phyloP scores from a whole-genome alignment of 2,797 vertebrate genomes.

The Acestrorhynchus altus region DNA sequence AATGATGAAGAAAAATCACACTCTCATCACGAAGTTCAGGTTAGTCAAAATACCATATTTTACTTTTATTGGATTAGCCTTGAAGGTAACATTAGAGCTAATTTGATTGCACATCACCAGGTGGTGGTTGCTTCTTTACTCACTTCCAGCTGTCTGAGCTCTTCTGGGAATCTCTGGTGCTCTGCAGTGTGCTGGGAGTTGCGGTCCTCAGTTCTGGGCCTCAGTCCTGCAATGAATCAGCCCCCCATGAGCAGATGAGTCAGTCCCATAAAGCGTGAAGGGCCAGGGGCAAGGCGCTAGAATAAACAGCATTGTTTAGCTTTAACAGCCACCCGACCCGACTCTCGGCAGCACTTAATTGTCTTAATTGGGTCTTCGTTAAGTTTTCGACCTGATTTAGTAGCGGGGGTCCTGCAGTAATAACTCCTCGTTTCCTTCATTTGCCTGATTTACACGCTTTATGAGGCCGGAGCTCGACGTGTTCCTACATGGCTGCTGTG shows the following conservation, averaged over 20 bases:
- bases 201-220: slow-evolving; percentile 42
- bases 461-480: slow-evolving; percentile 10
- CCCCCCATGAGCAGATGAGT: slow-evolving; percentile 37
- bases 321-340: slow-evolving; percentile 63
- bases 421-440: slow-evolving; percentile 63
- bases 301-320: slow-evolving; percentile 66
- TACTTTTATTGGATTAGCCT: slow-evolving; percentile 4
- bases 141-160: neutral
- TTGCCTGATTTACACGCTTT: slow-evolving; percentile 47
- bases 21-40: neutral
- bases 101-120: neutral
- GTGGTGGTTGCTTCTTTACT: neutral
- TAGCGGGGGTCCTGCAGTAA: slow-evolving; percentile 61
- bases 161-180: neutral
- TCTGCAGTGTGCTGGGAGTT: slow-evolving; percentile 51
- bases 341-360: slow-evolving; percentile 65
- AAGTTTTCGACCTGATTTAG: slow-evolving; percentile 65
- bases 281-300: slow-evolving; percentile 62
- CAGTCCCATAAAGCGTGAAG: slow-evolving; percentile 34
- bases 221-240: slow-evolving; percentile 3
- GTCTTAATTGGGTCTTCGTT: slow-evolving; percentile 64
- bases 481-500: neutral
- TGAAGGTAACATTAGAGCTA: neutral
- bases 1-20: no score
- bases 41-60: neutral